A percentile compares a stretch with the other conserved stretches of the same genome.
Evolutionary conservation across 2,888 invertebrate genomes (phyloP).

Genomic region (Chironomus tentans): DNA sequence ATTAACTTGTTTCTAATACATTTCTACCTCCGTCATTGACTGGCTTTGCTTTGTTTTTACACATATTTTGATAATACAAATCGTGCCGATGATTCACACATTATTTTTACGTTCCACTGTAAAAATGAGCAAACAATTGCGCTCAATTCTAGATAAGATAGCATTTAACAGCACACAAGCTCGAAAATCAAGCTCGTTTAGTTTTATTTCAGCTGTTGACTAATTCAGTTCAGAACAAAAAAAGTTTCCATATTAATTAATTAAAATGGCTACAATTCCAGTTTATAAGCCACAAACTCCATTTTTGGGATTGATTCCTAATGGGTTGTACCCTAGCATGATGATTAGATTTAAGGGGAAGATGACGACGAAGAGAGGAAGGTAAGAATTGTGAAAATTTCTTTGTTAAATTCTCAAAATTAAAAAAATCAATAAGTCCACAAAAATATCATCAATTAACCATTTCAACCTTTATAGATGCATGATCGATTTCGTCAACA

Average conservation of each 20-base stretch:
- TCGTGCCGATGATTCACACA: no score
- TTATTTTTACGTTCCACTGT: no score
- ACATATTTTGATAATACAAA: no score
- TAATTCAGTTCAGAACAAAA: not conserved
- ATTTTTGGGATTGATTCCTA: not conserved
- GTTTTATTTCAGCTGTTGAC: not conserved
- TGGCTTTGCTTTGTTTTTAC: no score
- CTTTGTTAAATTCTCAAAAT: no score
- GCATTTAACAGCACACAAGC: no score
- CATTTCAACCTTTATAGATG: not conserved
- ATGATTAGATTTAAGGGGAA: not conserved
- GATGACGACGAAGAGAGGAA: not conserved
- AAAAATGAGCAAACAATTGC: no score
- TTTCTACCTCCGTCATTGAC: no score
- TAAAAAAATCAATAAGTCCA: no score
- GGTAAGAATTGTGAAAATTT: not conserved
- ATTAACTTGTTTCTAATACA: no score
- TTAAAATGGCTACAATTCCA: slow-evolving; percentile 12
- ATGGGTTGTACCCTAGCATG: not conserved
- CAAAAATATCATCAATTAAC: not conserved
- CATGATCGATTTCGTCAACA: not conserved
- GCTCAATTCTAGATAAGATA: no score
- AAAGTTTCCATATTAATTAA: not conserved
- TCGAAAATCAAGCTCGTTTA: not conserved
- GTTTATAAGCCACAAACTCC: not conserved